Conservation (phyloP, 1,140 invertebrate genomes). For the Dendrolimus kikuchii region DNA sequence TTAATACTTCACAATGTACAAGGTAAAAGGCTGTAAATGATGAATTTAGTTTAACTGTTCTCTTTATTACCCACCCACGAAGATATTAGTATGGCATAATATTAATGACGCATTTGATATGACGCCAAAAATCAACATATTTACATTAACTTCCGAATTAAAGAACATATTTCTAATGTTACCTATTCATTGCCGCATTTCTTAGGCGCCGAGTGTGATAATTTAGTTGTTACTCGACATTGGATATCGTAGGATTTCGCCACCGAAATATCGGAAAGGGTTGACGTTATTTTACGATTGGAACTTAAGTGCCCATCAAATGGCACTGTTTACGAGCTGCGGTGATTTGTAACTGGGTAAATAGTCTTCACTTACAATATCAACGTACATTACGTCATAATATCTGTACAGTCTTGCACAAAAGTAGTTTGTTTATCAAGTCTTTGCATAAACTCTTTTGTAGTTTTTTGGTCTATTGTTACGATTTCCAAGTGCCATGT, state of each 20-base stretch:
- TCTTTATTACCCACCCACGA: slow-evolving; percentile 19
- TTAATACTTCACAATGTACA: too few species aligned
- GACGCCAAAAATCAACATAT: slow-evolving; percentile 17
- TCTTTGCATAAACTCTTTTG: too few species aligned
- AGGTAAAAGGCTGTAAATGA: too few species aligned
- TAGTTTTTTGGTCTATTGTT: too few species aligned
- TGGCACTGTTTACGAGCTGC: slow-evolving; percentile 21
- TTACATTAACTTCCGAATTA: background rate
- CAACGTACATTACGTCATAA: too few species aligned
- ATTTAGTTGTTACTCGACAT: slow-evolving; percentile 1
- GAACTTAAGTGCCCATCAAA: slow-evolving; percentile 26
- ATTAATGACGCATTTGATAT: slow-evolving; percentile 25
- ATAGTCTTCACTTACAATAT: slow-evolving; percentile 4
- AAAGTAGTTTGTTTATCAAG: too few species aligned
- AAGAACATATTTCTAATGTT: background rate
- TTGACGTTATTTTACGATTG: slow-evolving; percentile 20
- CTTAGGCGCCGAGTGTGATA: background rate
- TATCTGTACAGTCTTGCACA: too few species aligned
- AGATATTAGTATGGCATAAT: slow-evolving; percentile 22
- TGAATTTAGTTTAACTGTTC: too few species aligned
- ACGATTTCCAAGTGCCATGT: too few species aligned
- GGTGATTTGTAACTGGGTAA: slow-evolving; percentile 14
- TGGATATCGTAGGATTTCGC: slow-evolving; percentile 5
- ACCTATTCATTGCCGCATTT: slow-evolving; percentile 4
- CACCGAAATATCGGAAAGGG: slow-evolving; percentile 5